These are phyloP conservation scores for Battus philenor DNA, from an alignment of 1,140 invertebrate species.

Conservation along the genomic window DNA sequence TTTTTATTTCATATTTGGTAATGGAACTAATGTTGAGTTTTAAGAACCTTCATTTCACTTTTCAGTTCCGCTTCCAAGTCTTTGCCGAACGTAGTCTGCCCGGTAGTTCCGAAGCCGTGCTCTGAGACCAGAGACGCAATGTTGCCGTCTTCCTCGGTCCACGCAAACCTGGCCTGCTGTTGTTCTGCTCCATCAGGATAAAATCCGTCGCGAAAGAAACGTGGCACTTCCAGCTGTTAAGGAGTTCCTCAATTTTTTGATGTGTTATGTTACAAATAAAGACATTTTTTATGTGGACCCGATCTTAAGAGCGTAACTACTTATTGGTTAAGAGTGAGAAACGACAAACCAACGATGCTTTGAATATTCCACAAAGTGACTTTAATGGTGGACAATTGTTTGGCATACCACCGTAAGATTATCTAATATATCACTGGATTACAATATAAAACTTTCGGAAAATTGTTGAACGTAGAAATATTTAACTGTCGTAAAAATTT, in stretches of 20 bases:
- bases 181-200: constrained; percentile 44
- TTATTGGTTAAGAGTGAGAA: too few species aligned
- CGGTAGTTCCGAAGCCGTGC: constrained; percentile 48
- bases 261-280: not conserved
- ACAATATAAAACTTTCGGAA: too few species aligned
- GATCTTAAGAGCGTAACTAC: too few species aligned
- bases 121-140: constrained; percentile 56
- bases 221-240: constrained; percentile 40
- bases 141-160: constrained; percentile 63
- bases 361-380: too few species aligned
- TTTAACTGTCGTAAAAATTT: too few species aligned
- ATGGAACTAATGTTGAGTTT: too few species aligned
- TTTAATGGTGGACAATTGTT: too few species aligned
- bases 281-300: not conserved
- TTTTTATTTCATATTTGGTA: too few species aligned
- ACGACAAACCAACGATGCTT: too few species aligned
- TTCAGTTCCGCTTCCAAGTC: constrained; percentile 48
- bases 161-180: constrained; percentile 50
- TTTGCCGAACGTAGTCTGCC: constrained; percentile 51
- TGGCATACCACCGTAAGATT: too few species aligned
- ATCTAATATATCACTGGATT: too few species aligned
- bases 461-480: too few species aligned
- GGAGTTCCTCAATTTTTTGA: not conserved
- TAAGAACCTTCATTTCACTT: constrained; percentile 51
- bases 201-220: constrained; percentile 50